phyloP scores from a whole-genome alignment of 2,113 vertebrate species.

The Perccottus glenii region DNA sequence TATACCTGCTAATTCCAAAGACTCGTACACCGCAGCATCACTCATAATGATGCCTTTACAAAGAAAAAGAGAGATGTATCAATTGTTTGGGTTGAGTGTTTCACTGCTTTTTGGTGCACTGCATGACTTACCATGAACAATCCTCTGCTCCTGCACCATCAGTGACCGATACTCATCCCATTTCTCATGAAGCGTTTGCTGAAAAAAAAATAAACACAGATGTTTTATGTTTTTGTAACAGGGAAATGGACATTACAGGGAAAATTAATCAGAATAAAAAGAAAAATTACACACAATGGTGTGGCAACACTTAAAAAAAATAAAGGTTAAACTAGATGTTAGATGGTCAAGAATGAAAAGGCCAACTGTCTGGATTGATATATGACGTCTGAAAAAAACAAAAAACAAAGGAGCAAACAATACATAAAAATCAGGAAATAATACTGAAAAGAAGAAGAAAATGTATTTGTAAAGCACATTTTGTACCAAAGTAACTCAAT shows the following conservation, averaged over 20 bases:
- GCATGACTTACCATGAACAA: conserved; percentile 85
- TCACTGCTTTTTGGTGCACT: background rate
- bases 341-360: background rate
- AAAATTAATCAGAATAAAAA: background rate
- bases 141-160: conserved; percentile 93
- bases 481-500: too few relatives aligned
- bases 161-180: conserved; percentile 94
- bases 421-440: conserved; percentile 3
- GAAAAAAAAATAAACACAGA: conserved; percentile 23
- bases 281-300: background rate
- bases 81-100: background rate
- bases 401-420: background rate
- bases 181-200: conserved; percentile 97
- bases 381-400: background rate
- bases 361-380: background rate
- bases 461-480: too few relatives aligned
- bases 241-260: too few relatives aligned
- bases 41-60: conserved; percentile 88
- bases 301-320: background rate
- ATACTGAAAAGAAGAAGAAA: background rate
- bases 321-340: background rate
- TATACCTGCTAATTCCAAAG: conserved; percentile 89
- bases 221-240: background rate
- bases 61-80: background rate
- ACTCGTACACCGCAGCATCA: conserved; percentile 90